These are phyloP conservation scores for Engraulis encrasicolus DNA, from an alignment of 2,113 vertebrate species.

Conservation along the genomic window DNA sequence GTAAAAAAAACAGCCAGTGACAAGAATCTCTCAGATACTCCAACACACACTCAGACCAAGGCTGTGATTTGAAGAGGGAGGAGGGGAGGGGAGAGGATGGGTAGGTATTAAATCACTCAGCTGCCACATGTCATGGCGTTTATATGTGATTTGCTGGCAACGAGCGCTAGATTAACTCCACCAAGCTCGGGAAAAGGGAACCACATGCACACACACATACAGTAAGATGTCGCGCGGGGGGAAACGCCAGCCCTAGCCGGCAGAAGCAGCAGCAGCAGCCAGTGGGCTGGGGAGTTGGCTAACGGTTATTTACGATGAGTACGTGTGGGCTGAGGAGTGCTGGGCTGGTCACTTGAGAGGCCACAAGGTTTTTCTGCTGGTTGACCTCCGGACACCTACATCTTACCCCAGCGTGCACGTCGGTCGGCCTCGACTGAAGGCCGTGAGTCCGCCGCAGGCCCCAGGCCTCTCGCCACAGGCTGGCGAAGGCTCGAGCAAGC, in stretches of 20 bases:
- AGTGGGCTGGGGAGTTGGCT: slow-evolving; percentile 11
- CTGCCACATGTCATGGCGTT: not conserved
- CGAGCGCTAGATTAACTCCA: not conserved
- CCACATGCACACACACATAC: slow-evolving; percentile 23
- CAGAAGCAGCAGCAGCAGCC: slow-evolving; percentile 5
- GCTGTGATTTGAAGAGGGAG: not conserved
- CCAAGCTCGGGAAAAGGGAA: slow-evolving; percentile 13
- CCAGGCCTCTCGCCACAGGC: slow-evolving; percentile 47
- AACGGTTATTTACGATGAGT: slow-evolving; percentile 39
- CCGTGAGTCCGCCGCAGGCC: too few species aligned
- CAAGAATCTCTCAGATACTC: slow-evolving; percentile 1
- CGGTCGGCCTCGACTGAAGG: slow-evolving; percentile 35
- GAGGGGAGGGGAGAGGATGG: not conserved
- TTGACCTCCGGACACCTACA: slow-evolving; percentile 66
- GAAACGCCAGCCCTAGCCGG: too few species aligned
- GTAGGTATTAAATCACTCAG: slow-evolving; percentile 3
- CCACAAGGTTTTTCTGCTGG: slow-evolving; percentile 49
- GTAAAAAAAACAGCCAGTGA: not conserved
- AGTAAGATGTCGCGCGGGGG: slow-evolving; percentile 8
- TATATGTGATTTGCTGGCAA: slow-evolving; percentile 13
- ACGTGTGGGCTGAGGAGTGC: slow-evolving; percentile 35
- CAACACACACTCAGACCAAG: not conserved
- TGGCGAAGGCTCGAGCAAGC: slow-evolving; percentile 19
- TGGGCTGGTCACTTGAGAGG: slow-evolving; percentile 44
- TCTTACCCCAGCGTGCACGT: slow-evolving; percentile 37